Conservation (phyloP, 1,140 invertebrate genomes). For the Calliopsis andreniformis region DNA sequence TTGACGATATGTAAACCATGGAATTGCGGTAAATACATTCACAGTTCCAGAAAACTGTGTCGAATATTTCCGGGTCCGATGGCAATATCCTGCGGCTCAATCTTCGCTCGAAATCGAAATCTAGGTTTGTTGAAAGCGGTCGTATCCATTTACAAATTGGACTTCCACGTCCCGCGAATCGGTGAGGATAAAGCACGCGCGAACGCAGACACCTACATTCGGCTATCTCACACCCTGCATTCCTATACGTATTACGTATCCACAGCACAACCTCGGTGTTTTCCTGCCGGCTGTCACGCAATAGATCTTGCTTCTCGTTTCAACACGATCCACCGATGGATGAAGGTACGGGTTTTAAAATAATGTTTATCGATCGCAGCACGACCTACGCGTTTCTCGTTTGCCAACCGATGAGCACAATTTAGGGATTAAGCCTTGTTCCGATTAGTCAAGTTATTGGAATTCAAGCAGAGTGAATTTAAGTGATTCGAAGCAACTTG, state of each 20-base stretch:
- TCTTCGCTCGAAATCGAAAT: background rate
- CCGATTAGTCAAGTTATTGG: too few relatives aligned
- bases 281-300: background rate
- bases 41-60: background rate
- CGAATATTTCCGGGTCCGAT: conserved; percentile 7
- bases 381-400: background rate
- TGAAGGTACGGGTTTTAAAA: conserved; percentile 8
- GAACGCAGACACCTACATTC: background rate
- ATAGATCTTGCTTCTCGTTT: conserved; percentile 29
- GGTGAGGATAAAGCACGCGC: conserved; percentile 1
- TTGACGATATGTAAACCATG: too few relatives aligned
- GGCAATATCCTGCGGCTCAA: background rate
- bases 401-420: background rate
- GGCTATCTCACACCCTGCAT: background rate
- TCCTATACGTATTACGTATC: background rate
- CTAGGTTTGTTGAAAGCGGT: conserved; percentile 10
- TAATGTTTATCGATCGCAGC: conserved; percentile 22
- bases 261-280: background rate
- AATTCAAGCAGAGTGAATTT: too few relatives aligned
- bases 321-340: background rate
- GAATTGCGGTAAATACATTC: background rate
- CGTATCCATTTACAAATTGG: conserved; percentile 60
- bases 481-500: too few relatives aligned
- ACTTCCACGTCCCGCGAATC: conserved; percentile 16
- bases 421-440: background rate